Conservation (phyloP, 2,888 invertebrate genomes). For the Meiosimyza platycephala region DNA sequence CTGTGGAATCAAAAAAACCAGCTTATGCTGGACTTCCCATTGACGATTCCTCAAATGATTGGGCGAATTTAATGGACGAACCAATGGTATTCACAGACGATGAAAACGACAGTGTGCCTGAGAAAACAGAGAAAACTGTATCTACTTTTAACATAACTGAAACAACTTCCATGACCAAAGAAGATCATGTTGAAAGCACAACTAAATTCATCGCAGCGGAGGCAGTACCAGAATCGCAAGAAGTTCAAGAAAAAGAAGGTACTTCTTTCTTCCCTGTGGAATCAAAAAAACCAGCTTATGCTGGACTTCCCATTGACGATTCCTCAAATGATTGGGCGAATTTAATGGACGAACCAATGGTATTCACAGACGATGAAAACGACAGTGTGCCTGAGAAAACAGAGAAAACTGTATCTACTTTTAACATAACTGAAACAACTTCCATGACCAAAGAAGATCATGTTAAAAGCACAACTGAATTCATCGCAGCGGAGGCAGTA, state of each 20-base stretch:
- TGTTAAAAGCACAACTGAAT: too few relatives aligned
- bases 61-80: conserved; percentile 63
- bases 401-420: too few relatives aligned
- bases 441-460: too few relatives aligned
- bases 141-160: too few relatives aligned
- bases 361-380: conserved; percentile 56
- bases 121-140: too few relatives aligned
- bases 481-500: too few relatives aligned
- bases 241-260: background rate
- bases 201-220: background rate
- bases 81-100: conserved; percentile 57
- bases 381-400: conserved; percentile 1
- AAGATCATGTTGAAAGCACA: background rate
- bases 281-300: conserved; percentile 47
- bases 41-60: conserved; percentile 57
- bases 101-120: conserved; percentile 41
- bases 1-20: conserved; percentile 43
- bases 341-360: conserved; percentile 58
- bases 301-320: conserved; percentile 55
- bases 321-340: conserved; percentile 57
- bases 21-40: conserved; percentile 58
- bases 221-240: background rate
- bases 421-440: too few relatives aligned
- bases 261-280: background rate
- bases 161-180: too few relatives aligned